A percentile compares a stretch with the other conserved stretches of the same genome.
Evolutionary conservation across 2,797 vertebrate species (phyloP).

Genomic region (Thripadectes ignobilis): DNA sequence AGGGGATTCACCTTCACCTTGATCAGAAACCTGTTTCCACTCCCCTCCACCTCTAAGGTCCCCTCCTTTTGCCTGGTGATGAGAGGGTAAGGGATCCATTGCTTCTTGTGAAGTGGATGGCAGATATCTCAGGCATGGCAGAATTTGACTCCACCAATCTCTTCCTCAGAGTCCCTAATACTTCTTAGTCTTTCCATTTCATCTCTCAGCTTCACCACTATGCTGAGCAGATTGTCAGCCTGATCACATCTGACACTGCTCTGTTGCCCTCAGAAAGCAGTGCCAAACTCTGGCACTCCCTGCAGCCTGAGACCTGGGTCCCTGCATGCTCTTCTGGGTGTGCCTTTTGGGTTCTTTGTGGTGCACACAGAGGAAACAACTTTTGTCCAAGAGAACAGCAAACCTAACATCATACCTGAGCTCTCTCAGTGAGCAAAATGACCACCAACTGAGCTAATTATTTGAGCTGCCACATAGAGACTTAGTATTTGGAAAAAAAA

Average conservation of each 20-base stretch:
- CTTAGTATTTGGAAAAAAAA: background rate
- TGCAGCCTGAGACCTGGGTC: background rate
- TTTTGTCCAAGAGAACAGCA: background rate
- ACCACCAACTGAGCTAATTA: background rate
- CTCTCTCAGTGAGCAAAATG: background rate
- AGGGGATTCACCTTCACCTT: background rate
- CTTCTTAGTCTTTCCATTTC: background rate
- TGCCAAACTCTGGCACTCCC: background rate
- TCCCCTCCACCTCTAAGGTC: background rate
- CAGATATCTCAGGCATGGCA: accelerated
- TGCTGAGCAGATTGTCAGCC: background rate
- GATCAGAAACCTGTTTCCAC: background rate
- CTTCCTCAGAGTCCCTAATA: background rate
- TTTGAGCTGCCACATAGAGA: background rate
- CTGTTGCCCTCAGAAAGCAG: background rate
- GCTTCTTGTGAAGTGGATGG: too few species aligned
- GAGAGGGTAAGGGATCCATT: background rate
- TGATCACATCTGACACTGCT: too few species aligned
- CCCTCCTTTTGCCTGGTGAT: background rate
- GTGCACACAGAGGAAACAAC: background rate
- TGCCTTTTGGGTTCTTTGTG: background rate
- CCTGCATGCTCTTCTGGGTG: too few species aligned
- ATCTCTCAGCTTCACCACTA: background rate
- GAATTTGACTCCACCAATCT: background rate
- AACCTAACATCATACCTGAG: background rate